Evolutionary conservation across 2,797 vertebrate genomes (phyloP), one percentile per base, ranked within the genome.

Genomic region (Huso huso): DNA sequence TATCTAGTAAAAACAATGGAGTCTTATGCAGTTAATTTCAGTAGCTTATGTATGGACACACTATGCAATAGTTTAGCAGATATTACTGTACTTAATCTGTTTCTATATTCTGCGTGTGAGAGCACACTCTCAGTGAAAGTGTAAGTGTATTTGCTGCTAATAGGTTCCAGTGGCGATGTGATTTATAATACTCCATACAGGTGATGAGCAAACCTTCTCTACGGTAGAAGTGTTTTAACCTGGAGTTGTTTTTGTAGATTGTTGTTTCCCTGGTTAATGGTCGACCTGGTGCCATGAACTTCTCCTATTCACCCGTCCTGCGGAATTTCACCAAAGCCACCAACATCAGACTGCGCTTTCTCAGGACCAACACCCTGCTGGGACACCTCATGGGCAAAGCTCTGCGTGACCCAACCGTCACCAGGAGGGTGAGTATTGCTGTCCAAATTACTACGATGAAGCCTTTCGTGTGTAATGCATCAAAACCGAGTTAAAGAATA

Each of bases 371-470:
- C 87, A 99, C 95, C 0, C 88, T 99, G 64, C 89, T 97, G 8
- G 96, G 96, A 1, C 96, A 99, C 77, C 89, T 99, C 76, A 99
- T 98, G 96, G 96, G 95, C 73, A 99, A 97, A 76, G 93, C 95
- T 0, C 87, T 97, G 59, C 81, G 93, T 1, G 96, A 99, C 82
- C 96, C 96, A 50, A 99, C 96, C 0, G 96, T 99, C 75, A 99
- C 95, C 3, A 92, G 95, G 70, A 84, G 96, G 92, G 96, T 99
- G 70, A 88, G 88, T 68, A 62, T 12, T 12, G 13, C 55, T 58
- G 55, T 6, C 11, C 11, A n/a, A 13, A 11, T n/a, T 4, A 12
- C 51, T 53, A 0, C 8, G 51, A 53, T 53, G 6, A 37, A 37
- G 4, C 23, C 23, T 37, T 37, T 37, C 23, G 23, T 37, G 23